phyloP scores from a whole-genome alignment of 2,797 vertebrate species.

The Carcharodon carcharias region DNA sequence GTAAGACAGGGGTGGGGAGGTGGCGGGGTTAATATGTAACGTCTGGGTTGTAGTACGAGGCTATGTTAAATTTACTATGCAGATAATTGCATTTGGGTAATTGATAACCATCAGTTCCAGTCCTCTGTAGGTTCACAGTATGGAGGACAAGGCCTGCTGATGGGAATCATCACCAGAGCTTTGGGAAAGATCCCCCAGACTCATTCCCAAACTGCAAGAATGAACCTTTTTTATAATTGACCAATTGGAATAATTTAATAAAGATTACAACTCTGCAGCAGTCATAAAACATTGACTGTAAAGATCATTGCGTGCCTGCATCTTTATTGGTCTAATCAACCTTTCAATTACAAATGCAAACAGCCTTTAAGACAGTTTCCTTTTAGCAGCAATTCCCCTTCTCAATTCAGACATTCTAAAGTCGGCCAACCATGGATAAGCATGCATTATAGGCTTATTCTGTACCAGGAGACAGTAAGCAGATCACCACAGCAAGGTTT shows the following conservation, averaged over 20 bases:
- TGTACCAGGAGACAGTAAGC: neutral
- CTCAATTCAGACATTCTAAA: slow-evolving; percentile 19
- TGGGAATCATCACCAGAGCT: too few relatives aligned
- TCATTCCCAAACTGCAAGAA: neutral
- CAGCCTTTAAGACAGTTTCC: neutral
- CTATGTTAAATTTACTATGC: neutral
- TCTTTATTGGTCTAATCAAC: slow-evolving; percentile 14
- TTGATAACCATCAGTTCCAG: neutral
- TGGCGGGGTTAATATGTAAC: neutral
- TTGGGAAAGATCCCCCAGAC: neutral
- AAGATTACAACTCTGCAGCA: neutral
- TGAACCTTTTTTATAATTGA: neutral
- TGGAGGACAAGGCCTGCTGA: neutral
- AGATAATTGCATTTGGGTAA: neutral
- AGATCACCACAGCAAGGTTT: neutral
- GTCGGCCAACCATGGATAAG: neutral
- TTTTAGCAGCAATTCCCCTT: neutral
- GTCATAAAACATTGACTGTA: neutral
- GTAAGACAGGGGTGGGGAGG: neutral
- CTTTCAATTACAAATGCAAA: slow-evolving; percentile 9
- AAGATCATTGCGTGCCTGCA: neutral
- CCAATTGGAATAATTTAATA: slow-evolving; percentile 16
- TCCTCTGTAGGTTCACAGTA: neutral
- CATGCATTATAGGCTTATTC: neutral
- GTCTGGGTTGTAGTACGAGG: neutral